A percentile compares a stretch with the other conserved stretches of the same genome.
Evolutionary conservation across 35 echinoderm and acorn worm species (phyloP).

Genomic region (Apostichopus japonicus): DNA sequence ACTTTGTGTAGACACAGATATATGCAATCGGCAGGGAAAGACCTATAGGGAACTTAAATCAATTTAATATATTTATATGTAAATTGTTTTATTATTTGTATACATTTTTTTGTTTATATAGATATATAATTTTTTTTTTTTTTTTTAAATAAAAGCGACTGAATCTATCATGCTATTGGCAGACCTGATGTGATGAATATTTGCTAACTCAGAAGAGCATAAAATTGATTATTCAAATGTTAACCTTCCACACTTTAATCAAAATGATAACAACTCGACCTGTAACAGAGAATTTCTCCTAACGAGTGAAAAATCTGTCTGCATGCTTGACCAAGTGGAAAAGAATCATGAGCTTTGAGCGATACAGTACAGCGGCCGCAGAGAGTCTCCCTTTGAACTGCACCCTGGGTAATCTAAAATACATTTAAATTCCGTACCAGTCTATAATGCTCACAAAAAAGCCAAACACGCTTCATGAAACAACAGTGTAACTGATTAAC

Average conservation of each 20-base stretch:
- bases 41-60: too few species aligned
- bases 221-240: conserved; percentile 6
- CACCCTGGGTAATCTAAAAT: background rate
- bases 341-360: background rate
- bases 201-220: background rate
- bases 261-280: background rate
- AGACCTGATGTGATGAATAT: background rate
- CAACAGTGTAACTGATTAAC: conserved; percentile 13
- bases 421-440: background rate
- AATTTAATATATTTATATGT: too few species aligned
- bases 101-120: too few species aligned
- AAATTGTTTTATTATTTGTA: too few species aligned
- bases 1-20: too few species aligned
- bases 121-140: too few species aligned
- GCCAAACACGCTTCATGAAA: background rate
- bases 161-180: too few species aligned
- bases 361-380: background rate
- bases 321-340: conserved; percentile 1
- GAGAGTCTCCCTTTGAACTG: background rate
- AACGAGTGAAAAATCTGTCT: background rate
- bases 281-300: background rate
- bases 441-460: background rate
- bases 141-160: too few species aligned
- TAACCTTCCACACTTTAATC: conserved; percentile 7
- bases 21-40: too few species aligned